Base-by-base conservation (phyloP, 2,113 vertebrate species). In the Erinaceus europaeus region DNA sequence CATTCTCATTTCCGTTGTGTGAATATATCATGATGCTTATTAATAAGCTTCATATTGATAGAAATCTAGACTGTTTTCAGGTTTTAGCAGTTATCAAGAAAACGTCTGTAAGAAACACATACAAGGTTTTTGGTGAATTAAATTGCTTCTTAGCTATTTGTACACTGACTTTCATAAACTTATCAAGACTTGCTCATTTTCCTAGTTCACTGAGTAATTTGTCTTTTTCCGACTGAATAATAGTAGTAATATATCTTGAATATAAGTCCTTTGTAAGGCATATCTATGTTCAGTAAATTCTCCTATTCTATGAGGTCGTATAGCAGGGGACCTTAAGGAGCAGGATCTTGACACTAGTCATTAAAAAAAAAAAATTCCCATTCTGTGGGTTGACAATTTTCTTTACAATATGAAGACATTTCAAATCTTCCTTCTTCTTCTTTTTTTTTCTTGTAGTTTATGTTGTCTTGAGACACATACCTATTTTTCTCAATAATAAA, bases 61-160 rank as follows among this genome's bases (percentile, higher is more conserved):
- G 36, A 13, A 9, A n/a, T 61, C 50, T 82, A 32, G 1, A 23
- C 48, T 85, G 29, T 85, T 84, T 69, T 10, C 14, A 64, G 17
- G 14, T 73, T 81, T 81, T 64, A 81, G 59, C 32, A 85, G 59
- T 91, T 92, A 74, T 4, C 29, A 69, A 53, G 55, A 84, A 50
- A 80, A 21, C 36, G n/a, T 61, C 7, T 81, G n/a, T 53, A 84
- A 75, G 36, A 3, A 42, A 71, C 46, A n/a, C 75, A 44, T 40
- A 14, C 9, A 9, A 65, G 36, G 7, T 0, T 74, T 89, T 80
- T 57, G 9, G 4, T 90, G 42, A 42, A 57, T 17, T 9, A 46
- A 25, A 40, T 12, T 81, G 4, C 84, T 68, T 53, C 1, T 53
- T 84, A n/a, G 18, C 50, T 77, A 14, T 38, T 72, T 68, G 11